Evolutionary conservation across 2,797 vertebrate species (phyloP).

Genomic region (Lepidocolaptes lacrymiger): DNA sequence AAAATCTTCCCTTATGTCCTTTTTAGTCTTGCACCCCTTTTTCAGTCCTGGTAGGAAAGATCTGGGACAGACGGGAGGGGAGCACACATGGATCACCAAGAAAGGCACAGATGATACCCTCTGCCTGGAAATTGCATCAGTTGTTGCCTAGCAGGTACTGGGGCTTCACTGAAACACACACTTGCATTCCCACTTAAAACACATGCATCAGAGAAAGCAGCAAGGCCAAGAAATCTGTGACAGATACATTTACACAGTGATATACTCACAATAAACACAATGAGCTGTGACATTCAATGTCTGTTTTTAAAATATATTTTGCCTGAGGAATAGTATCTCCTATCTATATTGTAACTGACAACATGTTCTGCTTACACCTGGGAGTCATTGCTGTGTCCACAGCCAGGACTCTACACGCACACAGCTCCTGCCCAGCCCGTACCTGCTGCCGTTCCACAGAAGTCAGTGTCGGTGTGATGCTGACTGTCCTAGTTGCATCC

Average conservation of each 20-base stretch:
- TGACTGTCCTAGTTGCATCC: slow-evolving; percentile 80
- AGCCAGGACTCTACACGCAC: background rate
- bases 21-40: background rate
- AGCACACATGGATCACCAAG: background rate
- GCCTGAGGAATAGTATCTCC: background rate
- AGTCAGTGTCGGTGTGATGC: slow-evolving; percentile 80
- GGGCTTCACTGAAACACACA: background rate
- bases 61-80: background rate
- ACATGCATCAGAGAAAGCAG: background rate
- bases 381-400: background rate
- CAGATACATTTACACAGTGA: background rate
- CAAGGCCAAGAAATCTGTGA: background rate
- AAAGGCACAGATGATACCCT: background rate
- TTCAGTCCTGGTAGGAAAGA: background rate
- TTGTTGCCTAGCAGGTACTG: background rate
- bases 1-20: background rate
- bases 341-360: background rate
- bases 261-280: background rate
- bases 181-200: background rate
- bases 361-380: accelerated
- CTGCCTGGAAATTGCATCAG: background rate
- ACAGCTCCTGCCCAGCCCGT: background rate
- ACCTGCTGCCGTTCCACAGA: slow-evolving; percentile 95
- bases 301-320: background rate
- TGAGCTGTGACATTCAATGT: background rate